Evolutionary conservation across 2,888 invertebrate genomes (phyloP).

Genomic region (Tubiluchus corallicola): DNA sequence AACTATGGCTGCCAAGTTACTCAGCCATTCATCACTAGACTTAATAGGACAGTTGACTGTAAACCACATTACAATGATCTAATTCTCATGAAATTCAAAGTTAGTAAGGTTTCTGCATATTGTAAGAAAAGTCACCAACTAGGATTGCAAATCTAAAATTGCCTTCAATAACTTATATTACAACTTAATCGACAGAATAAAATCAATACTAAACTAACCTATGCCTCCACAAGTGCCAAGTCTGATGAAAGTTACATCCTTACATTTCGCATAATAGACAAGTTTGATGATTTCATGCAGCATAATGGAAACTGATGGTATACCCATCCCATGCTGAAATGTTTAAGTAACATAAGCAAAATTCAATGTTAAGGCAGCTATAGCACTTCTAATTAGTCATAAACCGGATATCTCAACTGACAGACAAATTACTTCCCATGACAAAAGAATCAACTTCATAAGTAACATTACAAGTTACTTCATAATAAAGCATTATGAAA

Average conservation of each 20-base stretch:
- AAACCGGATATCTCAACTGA: too few species aligned
- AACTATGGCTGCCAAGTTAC: too few species aligned
- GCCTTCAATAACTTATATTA: too few species aligned
- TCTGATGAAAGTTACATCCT: slow-evolving; percentile 76
- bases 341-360: background rate
- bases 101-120: too few species aligned
- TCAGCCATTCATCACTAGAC: too few species aligned
- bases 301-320: slow-evolving; percentile 82
- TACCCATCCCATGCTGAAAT: slow-evolving; percentile 89
- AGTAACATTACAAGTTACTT: too few species aligned
- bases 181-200: background rate
- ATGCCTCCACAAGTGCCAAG: slow-evolving; percentile 86
- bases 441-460: background rate
- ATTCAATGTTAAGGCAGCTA: background rate
- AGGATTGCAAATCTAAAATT: too few species aligned
- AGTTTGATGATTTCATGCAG: slow-evolving; percentile 90
- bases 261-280: slow-evolving; percentile 73
- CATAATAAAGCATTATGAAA: too few species aligned
- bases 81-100: too few species aligned
- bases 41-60: too few species aligned
- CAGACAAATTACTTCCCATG: slow-evolving; percentile 11
- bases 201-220: slow-evolving; percentile 32
- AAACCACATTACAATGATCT: too few species aligned
- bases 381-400: background rate
- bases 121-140: too few species aligned